These are phyloP conservation scores for Euclidia mi DNA, from an alignment of 2,888 invertebrate species.

Conservation along the genomic window DNA sequence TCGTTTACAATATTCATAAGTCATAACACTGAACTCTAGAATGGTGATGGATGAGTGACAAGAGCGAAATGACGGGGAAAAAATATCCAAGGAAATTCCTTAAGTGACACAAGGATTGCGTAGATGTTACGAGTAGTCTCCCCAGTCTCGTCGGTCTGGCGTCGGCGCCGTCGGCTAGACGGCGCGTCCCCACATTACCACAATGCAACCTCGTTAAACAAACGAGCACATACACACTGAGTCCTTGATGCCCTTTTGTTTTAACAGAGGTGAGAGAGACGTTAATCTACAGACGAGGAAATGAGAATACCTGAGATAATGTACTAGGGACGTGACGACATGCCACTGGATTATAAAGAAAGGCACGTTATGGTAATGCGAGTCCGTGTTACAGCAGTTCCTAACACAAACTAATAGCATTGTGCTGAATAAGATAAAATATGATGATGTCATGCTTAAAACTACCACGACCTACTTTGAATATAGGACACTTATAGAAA, in stretches of 20 bases:
- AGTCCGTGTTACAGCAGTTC: neutral
- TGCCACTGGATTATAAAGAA: neutral
- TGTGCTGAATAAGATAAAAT: no score
- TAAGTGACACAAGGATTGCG: constrained; percentile 41
- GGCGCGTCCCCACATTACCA: constrained; percentile 74
- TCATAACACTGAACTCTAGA: neutral
- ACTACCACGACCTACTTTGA: no score
- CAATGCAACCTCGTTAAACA: constrained; percentile 70
- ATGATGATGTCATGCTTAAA: no score
- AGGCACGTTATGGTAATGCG: neutral
- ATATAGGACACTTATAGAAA: neutral
- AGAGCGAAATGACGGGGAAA: constrained; percentile 28
- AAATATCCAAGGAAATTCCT: constrained; percentile 31
- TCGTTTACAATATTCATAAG: no score
- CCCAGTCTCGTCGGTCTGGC: constrained; percentile 44
- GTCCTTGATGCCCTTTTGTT: constrained; percentile 59
- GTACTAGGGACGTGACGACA: constrained; percentile 4
- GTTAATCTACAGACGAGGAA: constrained; percentile 32
- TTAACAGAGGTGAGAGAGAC: constrained; percentile 36
- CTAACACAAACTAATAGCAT: neutral
- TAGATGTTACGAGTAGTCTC: constrained; percentile 49
- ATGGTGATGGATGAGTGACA: constrained; percentile 33
- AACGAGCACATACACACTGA: constrained; percentile 60
- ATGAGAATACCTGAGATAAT: constrained; percentile 29
- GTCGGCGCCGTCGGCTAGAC: constrained; percentile 73